A percentile compares a stretch with the other conserved stretches of the same genome.
Evolutionary conservation across 2,113 vertebrate species (phyloP).

Genomic region (Indicator indicator): DNA sequence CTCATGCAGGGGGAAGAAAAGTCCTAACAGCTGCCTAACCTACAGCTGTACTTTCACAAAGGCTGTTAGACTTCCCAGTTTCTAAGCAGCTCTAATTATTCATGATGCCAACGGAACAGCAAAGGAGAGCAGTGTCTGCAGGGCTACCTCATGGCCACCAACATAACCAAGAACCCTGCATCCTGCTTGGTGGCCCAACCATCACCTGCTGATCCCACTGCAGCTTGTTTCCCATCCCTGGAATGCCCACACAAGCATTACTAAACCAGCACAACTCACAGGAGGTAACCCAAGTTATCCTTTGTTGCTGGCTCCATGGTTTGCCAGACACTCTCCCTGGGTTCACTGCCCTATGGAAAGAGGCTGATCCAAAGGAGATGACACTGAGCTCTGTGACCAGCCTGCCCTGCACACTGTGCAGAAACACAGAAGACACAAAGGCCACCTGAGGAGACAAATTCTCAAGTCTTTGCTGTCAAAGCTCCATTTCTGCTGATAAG

Average conservation of each 20-base stretch:
- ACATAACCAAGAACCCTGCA: background rate
- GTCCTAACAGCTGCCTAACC: background rate
- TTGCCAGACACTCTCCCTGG: background rate
- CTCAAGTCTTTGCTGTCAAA: background rate
- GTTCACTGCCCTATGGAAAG: accelerated
- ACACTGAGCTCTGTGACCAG: too few relatives aligned
- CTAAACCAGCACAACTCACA: background rate
- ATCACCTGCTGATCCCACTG: accelerated
- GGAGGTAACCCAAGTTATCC: background rate
- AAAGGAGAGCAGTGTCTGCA: background rate
- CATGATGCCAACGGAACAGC: background rate
- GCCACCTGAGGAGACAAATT: accelerated
- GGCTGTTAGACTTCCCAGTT: background rate
- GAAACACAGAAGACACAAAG: background rate
- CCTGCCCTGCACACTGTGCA: too few relatives aligned
- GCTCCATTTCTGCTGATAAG: background rate
- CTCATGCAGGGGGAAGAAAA: background rate
- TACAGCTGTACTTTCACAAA: background rate
- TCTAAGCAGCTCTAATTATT: background rate
- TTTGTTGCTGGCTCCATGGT: accelerated
- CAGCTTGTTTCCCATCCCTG: accelerated
- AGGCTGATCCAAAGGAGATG: accelerated
- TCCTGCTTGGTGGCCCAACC: background rate
- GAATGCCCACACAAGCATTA: background rate
- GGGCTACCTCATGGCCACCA: background rate